A percentile compares a stretch with the other conserved stretches of the same genome.
phyloP scores from a whole-genome alignment of 2,888 invertebrate species.

The Volucella bombylans region DNA sequence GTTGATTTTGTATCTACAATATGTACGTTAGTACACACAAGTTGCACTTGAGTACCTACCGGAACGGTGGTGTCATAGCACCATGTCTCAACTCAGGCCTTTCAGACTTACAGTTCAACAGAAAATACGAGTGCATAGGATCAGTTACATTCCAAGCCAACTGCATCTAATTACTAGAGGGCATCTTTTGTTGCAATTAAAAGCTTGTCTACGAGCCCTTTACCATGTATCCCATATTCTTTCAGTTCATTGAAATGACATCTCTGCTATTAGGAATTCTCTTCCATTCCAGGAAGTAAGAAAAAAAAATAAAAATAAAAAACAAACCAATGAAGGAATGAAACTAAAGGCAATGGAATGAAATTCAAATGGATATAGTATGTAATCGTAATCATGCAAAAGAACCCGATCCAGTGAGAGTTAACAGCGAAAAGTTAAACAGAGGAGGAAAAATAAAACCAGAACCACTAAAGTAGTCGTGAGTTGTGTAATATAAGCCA shows the following conservation, averaged over 20 bases:
- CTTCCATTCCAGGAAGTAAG: constrained; percentile 4
- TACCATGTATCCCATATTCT: constrained; percentile 2
- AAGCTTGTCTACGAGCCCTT: constrained; percentile 37
- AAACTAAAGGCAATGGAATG: constrained; percentile 45
- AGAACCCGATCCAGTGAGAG: constrained; percentile 7
- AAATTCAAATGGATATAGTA: constrained; percentile 35
- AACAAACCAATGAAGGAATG: background rate
- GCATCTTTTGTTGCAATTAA: constrained; percentile 54
- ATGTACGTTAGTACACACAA: background rate
- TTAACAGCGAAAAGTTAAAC: background rate
- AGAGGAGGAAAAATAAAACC: background rate
- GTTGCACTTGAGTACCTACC: background rate
- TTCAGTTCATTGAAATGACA: constrained; percentile 26
- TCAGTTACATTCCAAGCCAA: constrained; percentile 37
- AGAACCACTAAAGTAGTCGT: constrained; percentile 28
- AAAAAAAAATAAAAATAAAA: background rate
- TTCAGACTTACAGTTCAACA: too few species aligned
- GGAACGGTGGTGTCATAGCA: background rate
- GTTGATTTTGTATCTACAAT: too few species aligned
- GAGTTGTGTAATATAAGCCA: constrained; percentile 27
- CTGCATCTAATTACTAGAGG: constrained; percentile 45
- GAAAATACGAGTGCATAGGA: background rate
- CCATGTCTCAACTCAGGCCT: background rate
- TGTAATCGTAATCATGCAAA: constrained; percentile 11
- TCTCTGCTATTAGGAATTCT: constrained; percentile 20